Evolutionary conservation across 2,797 vertebrate species (phyloP).

Genomic region (Malurus leucopterus): DNA sequence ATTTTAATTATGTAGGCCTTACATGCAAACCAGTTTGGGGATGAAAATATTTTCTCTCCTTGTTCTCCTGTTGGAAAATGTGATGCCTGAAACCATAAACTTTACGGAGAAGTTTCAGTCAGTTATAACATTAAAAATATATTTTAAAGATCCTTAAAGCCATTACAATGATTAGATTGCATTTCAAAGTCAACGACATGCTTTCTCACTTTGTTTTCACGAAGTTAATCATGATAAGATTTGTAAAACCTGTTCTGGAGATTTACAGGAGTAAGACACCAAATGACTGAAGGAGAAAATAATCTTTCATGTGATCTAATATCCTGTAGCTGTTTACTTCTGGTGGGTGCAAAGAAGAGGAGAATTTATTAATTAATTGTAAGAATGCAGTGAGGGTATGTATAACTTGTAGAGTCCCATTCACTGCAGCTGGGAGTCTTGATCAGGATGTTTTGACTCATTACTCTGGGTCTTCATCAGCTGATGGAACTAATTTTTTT

Average conservation of each 20-base stretch:
- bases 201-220: not conserved
- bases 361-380: not conserved
- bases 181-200: not conserved
- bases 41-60: not conserved
- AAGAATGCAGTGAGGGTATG: constrained; percentile 11
- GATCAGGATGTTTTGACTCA: constrained; percentile 69
- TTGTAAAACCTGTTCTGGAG: not conserved
- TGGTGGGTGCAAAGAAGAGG: not conserved
- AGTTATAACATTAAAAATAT: not conserved
- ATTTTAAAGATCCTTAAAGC: not conserved
- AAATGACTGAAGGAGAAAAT: not conserved
- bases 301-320: not conserved
- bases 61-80: not conserved
- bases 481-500: constrained; percentile 62
- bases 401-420: not conserved
- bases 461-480: constrained; percentile 67
- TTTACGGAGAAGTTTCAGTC: not conserved
- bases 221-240: not conserved
- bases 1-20: not conserved
- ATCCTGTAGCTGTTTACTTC: not conserved
- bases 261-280: not conserved
- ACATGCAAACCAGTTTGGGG: not conserved
- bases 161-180: not conserved
- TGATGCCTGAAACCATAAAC: not conserved
- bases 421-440: constrained; percentile 39